These are phyloP conservation scores for Ceraclea dissimilis DNA, from an alignment of 2,888 invertebrate genomes.

Conservation along the genomic window DNA sequence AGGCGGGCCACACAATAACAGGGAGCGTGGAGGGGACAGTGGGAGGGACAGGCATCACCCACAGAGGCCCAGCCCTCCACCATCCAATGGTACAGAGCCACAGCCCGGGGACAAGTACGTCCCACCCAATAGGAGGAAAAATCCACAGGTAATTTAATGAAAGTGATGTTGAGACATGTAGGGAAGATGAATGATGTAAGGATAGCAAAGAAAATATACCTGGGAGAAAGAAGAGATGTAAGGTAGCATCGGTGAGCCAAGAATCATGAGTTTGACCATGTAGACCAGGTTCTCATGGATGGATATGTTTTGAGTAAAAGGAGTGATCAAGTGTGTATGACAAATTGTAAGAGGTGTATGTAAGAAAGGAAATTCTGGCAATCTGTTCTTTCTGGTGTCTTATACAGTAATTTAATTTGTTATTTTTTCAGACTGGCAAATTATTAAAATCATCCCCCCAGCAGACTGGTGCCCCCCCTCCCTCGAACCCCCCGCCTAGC, in stretches of 20 bases:
- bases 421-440: slow-evolving; percentile 49
- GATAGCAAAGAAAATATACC: no score
- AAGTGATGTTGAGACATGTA: background rate
- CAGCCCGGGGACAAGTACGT: slow-evolving; percentile 58
- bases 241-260: no score
- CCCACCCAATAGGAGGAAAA: slow-evolving; percentile 73
- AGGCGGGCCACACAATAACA: slow-evolving; percentile 32
- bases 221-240: no score
- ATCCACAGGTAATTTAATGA: slow-evolving; percentile 33
- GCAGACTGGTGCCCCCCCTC: slow-evolving; percentile 28
- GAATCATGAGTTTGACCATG: no score
- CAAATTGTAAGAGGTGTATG: no score
- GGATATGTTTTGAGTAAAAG: no score
- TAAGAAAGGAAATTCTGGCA: no score
- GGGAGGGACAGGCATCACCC: slow-evolving; percentile 1
- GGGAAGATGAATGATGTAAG: no score
- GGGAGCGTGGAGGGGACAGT: slow-evolving; percentile 17
- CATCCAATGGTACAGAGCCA: slow-evolving; percentile 21
- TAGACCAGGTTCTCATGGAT: no score
- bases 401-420: no score
- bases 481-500: slow-evolving; percentile 26
- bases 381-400: no score
- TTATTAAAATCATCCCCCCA: slow-evolving; percentile 55
- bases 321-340: no score
- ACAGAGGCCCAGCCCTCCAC: slow-evolving; percentile 26